phyloP scores from a whole-genome alignment of 2,888 invertebrate genomes.

The Eudemis profundana region DNA sequence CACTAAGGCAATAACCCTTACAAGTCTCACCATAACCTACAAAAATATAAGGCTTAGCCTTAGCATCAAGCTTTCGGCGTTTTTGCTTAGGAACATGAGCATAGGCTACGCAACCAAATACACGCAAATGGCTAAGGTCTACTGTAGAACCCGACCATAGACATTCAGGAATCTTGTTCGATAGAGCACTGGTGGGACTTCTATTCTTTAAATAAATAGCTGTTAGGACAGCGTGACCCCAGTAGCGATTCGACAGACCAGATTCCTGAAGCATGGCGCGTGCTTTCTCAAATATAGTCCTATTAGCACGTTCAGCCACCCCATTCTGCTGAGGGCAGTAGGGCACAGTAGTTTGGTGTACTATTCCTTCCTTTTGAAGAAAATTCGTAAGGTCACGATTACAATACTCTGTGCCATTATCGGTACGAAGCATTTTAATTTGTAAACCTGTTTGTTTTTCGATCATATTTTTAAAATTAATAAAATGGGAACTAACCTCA shows the following conservation, averaged over 20 bases:
- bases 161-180: constrained; percentile 10
- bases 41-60: too few species aligned
- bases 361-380: constrained; percentile 10
- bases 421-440: constrained; percentile 7
- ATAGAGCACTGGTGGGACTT: constrained; percentile 1
- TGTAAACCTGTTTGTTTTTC: constrained; percentile 29
- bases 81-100: too few species aligned
- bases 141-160: background rate
- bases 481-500: constrained; percentile 34
- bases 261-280: constrained; percentile 22
- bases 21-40: too few species aligned
- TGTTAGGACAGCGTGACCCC: constrained; percentile 2
- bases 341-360: constrained; percentile 48
- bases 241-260: background rate
- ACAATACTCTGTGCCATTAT: constrained; percentile 4
- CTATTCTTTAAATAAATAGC: background rate
- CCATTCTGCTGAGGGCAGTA: constrained; percentile 25
- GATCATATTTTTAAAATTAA: constrained; percentile 25
- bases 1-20: too few species aligned
- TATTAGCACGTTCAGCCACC: background rate
- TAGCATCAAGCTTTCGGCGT: too few species aligned
- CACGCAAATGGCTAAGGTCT: background rate
- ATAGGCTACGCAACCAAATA: background rate
- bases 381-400: background rate
- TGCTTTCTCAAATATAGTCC: constrained; percentile 29